Base-by-base conservation (phyloP, 2,797 vertebrate genomes). In the Amblyraja radiata region DNA sequence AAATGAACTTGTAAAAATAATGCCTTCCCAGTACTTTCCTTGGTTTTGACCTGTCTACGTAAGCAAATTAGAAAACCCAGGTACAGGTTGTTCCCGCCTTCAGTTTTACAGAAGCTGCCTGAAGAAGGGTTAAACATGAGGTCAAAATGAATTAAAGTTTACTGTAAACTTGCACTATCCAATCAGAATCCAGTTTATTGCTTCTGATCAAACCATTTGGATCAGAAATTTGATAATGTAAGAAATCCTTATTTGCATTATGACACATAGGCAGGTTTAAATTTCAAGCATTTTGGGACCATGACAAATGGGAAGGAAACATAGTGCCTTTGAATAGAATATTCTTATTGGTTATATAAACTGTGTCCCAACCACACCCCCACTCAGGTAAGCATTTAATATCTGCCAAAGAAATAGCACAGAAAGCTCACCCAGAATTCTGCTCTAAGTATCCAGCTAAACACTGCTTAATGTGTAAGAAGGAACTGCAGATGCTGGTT, bases 171-270 rank as follows among this genome's bases (percentile, higher is more conserved):
- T 92, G 13, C 39, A 94, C 93, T 93, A 94, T 94, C 95, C 95
- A 94, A 93, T 94, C 93, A 95, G 94, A 95, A 94, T 95, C 94
- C 95, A 94, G 94, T 94, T 94, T 94, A 93, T 93, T 93, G 94
- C 93, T 94, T 86, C 94, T 95, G 95, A 96, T 95, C 95, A 95
- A 96, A 96, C 95, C 95, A 94, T 95, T 94, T 94, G 94, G 94
- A 96, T 96, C 95, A 96, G 95, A 96, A 97, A 97, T 95, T 95
- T 93, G 94, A 95, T 94, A 95, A 90, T 94, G 95, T 93, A 95
- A 94, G 94, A 94, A 95, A 96, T 96, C 96, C 95, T 95, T 95
- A 94, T 94, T 95, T 95, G 94, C 95, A 94, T 14, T 95, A 94
- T 96, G 95, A 95, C 95, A 94, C 94, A 74, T 36, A 54, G 39